Conservation (phyloP, 1,140 invertebrate species). For the Lucilia cuprina region DNA sequence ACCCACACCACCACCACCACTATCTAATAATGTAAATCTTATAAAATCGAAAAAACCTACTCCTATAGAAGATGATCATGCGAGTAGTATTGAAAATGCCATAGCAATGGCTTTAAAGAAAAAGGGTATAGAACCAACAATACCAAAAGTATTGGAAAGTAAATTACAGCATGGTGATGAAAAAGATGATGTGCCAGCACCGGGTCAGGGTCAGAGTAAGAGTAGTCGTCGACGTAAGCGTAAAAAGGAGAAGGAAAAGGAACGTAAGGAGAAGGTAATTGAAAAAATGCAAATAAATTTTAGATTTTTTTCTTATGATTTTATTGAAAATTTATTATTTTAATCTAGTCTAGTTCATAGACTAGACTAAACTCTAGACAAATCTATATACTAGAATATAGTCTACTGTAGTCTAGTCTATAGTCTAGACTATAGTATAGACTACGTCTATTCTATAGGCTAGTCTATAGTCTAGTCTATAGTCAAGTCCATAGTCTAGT, state of each 20-base stretch:
- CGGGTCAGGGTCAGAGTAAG: slow-evolving; percentile 46
- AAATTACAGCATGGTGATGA: slow-evolving; percentile 36
- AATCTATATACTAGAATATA: no score
- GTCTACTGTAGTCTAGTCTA: no score
- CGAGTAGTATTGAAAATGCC: slow-evolving; percentile 77
- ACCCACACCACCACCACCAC: not conserved
- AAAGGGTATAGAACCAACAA: slow-evolving; percentile 64
- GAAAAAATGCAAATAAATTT: no score
- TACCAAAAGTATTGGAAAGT: slow-evolving; percentile 50
- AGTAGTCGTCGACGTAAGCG: slow-evolving; percentile 61
- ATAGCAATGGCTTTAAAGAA: slow-evolving; percentile 72
- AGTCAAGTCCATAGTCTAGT: not conserved
- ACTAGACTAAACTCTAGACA: no score
- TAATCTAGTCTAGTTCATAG: no score
- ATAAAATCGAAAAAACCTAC: slow-evolving; percentile 45
- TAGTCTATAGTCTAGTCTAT: no score
- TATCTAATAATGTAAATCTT: not conserved
- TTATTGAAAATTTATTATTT: no score
- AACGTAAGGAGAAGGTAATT: slow-evolving; percentile 48
- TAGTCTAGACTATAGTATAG: no score
- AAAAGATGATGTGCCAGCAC: slow-evolving; percentile 26
- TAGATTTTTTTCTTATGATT: no score
- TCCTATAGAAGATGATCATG: slow-evolving; percentile 71
- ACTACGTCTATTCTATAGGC: no score
- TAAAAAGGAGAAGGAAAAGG: slow-evolving; percentile 61